Conservation (phyloP, 2,797 vertebrate genomes). For the Meriones psammophilus region DNA sequence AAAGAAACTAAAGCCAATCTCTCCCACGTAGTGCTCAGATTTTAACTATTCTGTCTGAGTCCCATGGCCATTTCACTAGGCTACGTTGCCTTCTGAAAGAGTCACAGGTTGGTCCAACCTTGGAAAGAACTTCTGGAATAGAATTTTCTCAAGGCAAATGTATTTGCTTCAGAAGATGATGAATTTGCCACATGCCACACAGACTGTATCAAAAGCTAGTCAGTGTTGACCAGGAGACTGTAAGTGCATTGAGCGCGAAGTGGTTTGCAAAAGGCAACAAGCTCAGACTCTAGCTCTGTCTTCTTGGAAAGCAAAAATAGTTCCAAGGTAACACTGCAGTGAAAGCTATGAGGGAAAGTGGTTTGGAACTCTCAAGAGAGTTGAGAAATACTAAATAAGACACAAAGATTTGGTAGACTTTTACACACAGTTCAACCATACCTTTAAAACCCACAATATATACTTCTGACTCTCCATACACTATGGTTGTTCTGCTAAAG, state of each 20-base stretch:
- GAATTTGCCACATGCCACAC: not conserved
- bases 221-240: not conserved
- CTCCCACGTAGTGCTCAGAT: not conserved
- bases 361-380: conserved; percentile 79
- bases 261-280: not conserved
- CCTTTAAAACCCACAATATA: conserved; percentile 50
- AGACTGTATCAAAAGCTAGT: not conserved
- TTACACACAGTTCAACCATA: conserved; percentile 57
- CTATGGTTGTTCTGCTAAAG: not conserved
- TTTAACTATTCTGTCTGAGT: not conserved
- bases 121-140: conserved; percentile 40
- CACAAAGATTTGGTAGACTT: conserved; percentile 68
- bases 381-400: conserved; percentile 81
- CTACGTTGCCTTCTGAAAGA: not conserved
- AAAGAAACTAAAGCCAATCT: conserved; percentile 23
- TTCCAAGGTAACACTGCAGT: not conserved
- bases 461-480: conserved; percentile 26
- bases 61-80: not conserved
- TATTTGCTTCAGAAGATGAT: conserved; percentile 36
- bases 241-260: not conserved
- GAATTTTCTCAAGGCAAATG: conserved; percentile 33
- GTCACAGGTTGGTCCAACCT: not conserved
- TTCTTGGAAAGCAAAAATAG: conserved; percentile 47
- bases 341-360: conserved; percentile 23
- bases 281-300: not conserved